phyloP scores from a whole-genome alignment of 2,113 vertebrate genomes.

The Craseonycteris thonglongyai region DNA sequence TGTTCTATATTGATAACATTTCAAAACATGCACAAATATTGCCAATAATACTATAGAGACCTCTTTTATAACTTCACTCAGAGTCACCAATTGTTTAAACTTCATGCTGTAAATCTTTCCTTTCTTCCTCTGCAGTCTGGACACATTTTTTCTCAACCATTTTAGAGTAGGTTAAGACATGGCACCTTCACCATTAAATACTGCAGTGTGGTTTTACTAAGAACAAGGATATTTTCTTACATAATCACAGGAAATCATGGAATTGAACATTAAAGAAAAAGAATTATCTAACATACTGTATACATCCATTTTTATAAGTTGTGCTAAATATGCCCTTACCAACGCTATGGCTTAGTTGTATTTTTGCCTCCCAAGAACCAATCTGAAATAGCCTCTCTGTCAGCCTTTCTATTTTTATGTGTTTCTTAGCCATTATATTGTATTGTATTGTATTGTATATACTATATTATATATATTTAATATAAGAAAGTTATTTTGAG shows the following conservation, averaged over 20 bases:
- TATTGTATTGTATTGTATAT: no score
- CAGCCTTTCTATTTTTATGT: not conserved
- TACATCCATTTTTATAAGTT: not conserved
- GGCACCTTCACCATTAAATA: not conserved
- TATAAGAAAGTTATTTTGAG: not conserved
- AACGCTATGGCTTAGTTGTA: not conserved
- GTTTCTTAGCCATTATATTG: not conserved
- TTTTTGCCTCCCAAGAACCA: not conserved
- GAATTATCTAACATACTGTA: not conserved
- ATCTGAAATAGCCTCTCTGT: not conserved
- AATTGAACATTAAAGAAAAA: not conserved
- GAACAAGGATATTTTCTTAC: not conserved
- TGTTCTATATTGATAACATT: not conserved
- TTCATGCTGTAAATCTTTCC: not conserved
- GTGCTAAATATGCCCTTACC: not conserved
- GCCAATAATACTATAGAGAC: not conserved
- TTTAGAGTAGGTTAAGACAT: not conserved
- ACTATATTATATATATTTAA: no score
- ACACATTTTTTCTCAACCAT: not conserved
- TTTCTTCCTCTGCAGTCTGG: not conserved
- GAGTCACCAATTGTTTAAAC: not conserved
- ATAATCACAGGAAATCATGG: not conserved
- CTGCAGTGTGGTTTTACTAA: not conserved
- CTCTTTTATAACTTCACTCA: not conserved
- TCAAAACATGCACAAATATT: not conserved